A percentile compares a stretch with the other conserved stretches of the same genome.
Evolutionary conservation across 2,113 vertebrate genomes (phyloP).

Genomic region (Dissostichus mawsoni): DNA sequence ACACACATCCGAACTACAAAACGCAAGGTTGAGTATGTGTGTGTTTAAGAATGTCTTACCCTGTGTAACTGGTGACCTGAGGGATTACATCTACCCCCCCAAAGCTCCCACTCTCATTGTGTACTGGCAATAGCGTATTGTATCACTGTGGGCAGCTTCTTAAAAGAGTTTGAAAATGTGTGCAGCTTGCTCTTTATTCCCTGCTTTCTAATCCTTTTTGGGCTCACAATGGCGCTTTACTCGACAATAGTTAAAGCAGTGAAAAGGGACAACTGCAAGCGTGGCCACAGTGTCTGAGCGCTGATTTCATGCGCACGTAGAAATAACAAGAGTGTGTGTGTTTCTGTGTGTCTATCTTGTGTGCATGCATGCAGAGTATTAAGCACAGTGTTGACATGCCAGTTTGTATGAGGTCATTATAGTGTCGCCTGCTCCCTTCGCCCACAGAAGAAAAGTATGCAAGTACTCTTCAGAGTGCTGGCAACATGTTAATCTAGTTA

Average conservation of each 20-base stretch:
- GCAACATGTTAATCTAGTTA: slow-evolving; percentile 74
- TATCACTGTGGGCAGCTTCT: slow-evolving; percentile 60
- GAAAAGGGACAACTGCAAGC: slow-evolving; percentile 76
- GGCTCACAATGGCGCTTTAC: slow-evolving; percentile 73
- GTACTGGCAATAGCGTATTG: slow-evolving; percentile 52
- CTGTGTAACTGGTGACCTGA: slow-evolving; percentile 64
- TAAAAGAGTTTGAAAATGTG: slow-evolving; percentile 68
- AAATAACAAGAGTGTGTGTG: slow-evolving; percentile 9
- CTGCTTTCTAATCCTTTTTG: slow-evolving; percentile 76
- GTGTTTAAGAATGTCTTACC: slow-evolving; percentile 59
- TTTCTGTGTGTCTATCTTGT: slow-evolving; percentile 11
- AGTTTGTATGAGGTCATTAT: slow-evolving; percentile 60
- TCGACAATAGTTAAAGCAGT: slow-evolving; percentile 69
- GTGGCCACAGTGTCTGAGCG: slow-evolving; percentile 74
- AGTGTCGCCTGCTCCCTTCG: slow-evolving; percentile 31
- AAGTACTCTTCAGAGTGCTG: slow-evolving; percentile 45
- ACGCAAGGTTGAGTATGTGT: slow-evolving; percentile 51
- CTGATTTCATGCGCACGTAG: slow-evolving; percentile 74
- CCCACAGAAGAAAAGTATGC: slow-evolving; percentile 42
- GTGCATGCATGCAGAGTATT: slow-evolving; percentile 36
- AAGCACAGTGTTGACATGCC: slow-evolving; percentile 47
- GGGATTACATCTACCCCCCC: slow-evolving; percentile 55
- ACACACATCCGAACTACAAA: slow-evolving; percentile 36
- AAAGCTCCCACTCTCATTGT: slow-evolving; percentile 46
- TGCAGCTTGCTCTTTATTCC: slow-evolving; percentile 67